Evolutionary conservation across 2,888 invertebrate species (phyloP).

Genomic region (Escarpia spicata): DNA sequence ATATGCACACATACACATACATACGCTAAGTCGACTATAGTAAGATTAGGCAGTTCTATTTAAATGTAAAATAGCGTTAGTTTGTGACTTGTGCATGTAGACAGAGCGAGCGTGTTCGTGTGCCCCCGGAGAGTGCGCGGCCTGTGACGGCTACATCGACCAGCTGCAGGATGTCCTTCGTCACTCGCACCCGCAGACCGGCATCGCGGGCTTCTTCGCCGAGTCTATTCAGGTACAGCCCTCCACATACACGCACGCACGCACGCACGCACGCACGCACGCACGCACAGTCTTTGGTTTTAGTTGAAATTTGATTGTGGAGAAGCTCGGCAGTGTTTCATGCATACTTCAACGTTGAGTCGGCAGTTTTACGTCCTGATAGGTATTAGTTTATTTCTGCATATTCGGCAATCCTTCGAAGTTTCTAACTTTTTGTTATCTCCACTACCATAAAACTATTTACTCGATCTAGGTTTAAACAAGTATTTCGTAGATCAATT

Average conservation of each 20-base stretch:
- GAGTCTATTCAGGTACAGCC: constrained; percentile 85
- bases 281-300: not conserved
- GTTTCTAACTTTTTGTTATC: too few species aligned
- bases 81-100: not conserved
- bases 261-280: not conserved
- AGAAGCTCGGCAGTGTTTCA: not conserved
- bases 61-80: not conserved
- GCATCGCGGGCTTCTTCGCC: constrained; percentile 89
- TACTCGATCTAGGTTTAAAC: too few species aligned
- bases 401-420: too few species aligned
- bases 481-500: too few species aligned
- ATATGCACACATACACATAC: too few species aligned
- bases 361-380: too few species aligned
- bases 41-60: not conserved
- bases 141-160: constrained; percentile 82
- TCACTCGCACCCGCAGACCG: constrained; percentile 79
- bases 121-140: constrained; percentile 71
- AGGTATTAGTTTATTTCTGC: too few species aligned
- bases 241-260: not conserved
- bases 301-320: not conserved
- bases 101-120: constrained; percentile 67
- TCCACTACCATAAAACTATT: too few species aligned
- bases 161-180: constrained; percentile 82
- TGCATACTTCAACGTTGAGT: too few species aligned
- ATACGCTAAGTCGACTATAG: not conserved